Evolutionary conservation across 2,113 vertebrate genomes (phyloP), one percentile per base, ranked within the genome.

Genomic region (Chamaea fasciata): DNA sequence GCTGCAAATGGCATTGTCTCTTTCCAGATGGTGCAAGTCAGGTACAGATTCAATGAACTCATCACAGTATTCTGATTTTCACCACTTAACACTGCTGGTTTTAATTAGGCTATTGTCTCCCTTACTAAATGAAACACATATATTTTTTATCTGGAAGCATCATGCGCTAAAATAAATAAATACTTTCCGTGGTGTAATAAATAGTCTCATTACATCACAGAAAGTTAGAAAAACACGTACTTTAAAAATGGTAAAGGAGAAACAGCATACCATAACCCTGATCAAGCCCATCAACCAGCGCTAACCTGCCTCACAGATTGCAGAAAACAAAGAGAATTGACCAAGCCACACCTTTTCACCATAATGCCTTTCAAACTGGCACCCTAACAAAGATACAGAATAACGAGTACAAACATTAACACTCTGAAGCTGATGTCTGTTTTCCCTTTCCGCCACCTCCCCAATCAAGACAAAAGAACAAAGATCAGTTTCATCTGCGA

Each of bases 381-480:
- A 89, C 9, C 19, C 39, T 53, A 84, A 76, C 47, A 86, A 91
- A 91, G 60, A 75, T 6, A 15, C 24, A 47, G 37, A 35, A 33
- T 56, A 74, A 9, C 7, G 26, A 85, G n/a, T 24, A 47, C 55
- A 83, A 71, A 76, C 46, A 89, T 63, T 1, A 0, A 47, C 71
- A 47, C n/a, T 37, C 23, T 17, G 71, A n/a, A 75, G 23, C 31
- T 19, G 22, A n/a, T 53, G 39, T 14, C 42, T 79, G 0, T 83
- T 87, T 69, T 53, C 31, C 44, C 41, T 89, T 63, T 67, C 31
- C 1, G 1, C 12, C 69, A 67, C 88, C 55, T 81, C 47, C 63
- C 26, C 42, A 78, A 0, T 44, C 56, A 87, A 95, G 89, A 92
- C 71, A 91, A 95, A 94, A 93, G 92, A 92, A 93, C 76, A 95